Evolutionary conservation across 2,888 invertebrate genomes (phyloP).

Genomic region (Cheilosia vernalis): DNA sequence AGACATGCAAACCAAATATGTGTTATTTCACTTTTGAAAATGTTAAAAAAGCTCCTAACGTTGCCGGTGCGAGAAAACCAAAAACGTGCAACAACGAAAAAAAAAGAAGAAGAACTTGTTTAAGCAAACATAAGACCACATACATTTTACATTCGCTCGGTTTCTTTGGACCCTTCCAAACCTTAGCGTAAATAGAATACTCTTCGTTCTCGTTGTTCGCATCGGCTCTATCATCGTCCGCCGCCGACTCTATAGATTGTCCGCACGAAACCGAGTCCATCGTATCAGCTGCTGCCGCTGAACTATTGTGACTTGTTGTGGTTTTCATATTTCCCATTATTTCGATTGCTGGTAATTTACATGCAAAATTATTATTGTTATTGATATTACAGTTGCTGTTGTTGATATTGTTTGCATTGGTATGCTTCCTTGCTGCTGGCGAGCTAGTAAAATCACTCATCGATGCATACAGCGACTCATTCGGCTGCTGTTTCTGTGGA

Average conservation of each 20-base stretch:
- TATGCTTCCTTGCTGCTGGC: slow-evolving; percentile 69
- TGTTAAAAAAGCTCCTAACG: slow-evolving; percentile 8
- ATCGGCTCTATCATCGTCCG: slow-evolving; percentile 56
- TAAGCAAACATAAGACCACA: slow-evolving; percentile 66
- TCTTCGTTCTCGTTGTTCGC: slow-evolving; percentile 79
- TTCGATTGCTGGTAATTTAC: slow-evolving; percentile 75
- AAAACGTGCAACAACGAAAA: slow-evolving; percentile 45
- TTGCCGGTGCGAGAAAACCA: slow-evolving; percentile 1
- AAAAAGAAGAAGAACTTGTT: background rate
- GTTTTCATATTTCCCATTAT: slow-evolving; percentile 76
- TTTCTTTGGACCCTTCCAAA: slow-evolving; percentile 84
- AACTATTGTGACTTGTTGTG: slow-evolving; percentile 62
- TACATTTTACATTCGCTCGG: slow-evolving; percentile 83
- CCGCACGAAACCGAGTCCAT: slow-evolving; percentile 57
- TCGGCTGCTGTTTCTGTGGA: slow-evolving; percentile 73
- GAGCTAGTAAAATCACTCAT: slow-evolving; percentile 77
- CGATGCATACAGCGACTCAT: slow-evolving; percentile 59
- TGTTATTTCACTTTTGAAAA: slow-evolving; percentile 9
- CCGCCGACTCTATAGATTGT: slow-evolving; percentile 49
- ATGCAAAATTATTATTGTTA: slow-evolving; percentile 72
- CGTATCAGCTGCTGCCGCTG: slow-evolving; percentile 56
- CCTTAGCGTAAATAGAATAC: slow-evolving; percentile 83
- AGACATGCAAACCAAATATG: slow-evolving; percentile 47
- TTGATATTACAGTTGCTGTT: slow-evolving; percentile 70
- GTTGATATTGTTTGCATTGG: slow-evolving; percentile 66